Evolutionary conservation across 2,797 vertebrate species (phyloP).

Genomic region (Fratercula arctica): DNA sequence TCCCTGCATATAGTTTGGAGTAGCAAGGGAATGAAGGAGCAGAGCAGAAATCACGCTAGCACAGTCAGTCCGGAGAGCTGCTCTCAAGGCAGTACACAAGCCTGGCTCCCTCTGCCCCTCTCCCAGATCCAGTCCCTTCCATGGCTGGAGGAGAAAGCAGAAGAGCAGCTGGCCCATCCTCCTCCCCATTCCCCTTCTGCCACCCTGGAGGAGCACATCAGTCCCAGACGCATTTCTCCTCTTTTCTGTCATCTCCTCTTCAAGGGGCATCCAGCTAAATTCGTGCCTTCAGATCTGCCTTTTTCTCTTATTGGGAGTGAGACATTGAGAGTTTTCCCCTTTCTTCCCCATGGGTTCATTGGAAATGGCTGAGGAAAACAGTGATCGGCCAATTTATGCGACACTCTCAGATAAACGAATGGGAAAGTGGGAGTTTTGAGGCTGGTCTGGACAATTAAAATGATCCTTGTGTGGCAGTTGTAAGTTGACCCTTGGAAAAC

Average conservation of each 20-base stretch:
- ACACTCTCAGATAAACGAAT: neutral
- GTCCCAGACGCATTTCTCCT: neutral
- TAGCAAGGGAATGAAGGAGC: neutral
- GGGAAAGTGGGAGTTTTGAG: neutral
- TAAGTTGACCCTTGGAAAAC: constrained; percentile 15
- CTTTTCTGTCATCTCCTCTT: neutral
- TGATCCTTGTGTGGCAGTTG: neutral
- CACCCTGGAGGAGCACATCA: neutral
- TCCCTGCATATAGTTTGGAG: neutral
- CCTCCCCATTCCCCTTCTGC: neutral
- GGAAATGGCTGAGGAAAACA: neutral
- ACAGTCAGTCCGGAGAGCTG: neutral
- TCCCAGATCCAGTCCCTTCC: neutral
- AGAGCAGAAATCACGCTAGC: neutral
- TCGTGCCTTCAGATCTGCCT: neutral
- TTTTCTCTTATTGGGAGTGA: neutral
- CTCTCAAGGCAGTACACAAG: neutral
- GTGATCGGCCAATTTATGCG: neutral
- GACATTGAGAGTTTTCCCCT: neutral
- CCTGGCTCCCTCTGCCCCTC: neutral
- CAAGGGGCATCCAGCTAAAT: neutral
- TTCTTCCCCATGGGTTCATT: neutral
- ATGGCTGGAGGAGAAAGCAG: neutral
- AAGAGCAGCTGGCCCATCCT: neutral
- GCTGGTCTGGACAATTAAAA: constrained; percentile 31